Conservation (phyloP, 2,888 invertebrate genomes). For the Mycogona germanica region DNA sequence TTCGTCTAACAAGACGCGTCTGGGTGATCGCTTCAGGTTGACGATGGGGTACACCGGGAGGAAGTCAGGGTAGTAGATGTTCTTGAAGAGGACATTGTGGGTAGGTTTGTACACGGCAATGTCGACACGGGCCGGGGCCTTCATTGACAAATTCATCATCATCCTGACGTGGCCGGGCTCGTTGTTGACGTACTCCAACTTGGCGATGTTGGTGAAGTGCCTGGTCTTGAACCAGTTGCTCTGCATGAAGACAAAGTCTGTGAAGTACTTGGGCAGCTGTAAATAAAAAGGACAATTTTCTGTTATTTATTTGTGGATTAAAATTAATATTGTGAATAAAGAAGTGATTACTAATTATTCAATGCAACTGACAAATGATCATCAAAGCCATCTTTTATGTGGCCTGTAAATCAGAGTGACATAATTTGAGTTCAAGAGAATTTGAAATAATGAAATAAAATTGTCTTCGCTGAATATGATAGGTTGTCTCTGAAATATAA, state of each 20-base stretch:
- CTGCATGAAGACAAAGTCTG: neutral
- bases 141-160: slow-evolving; percentile 12
- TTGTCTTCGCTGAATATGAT: neutral
- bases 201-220: neutral
- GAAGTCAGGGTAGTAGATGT: slow-evolving; percentile 19
- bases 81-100: slow-evolving; percentile 20
- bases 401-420: neutral
- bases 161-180: slow-evolving; percentile 10
- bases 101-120: slow-evolving; percentile 19
- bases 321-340: too few relatives aligned
- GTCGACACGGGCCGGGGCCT: slow-evolving; percentile 17
- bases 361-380: too few relatives aligned
- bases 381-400: too few relatives aligned
- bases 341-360: too few relatives aligned
- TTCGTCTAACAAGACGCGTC: neutral
- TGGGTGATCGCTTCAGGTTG: slow-evolving; percentile 2
- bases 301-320: too few relatives aligned
- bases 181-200: neutral
- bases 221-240: neutral
- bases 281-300: neutral
- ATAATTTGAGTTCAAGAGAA: neutral
- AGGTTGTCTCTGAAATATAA: neutral
- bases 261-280: slow-evolving; percentile 10
- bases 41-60: slow-evolving; percentile 11
- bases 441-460: neutral